phyloP scores from a whole-genome alignment of 2,113 vertebrate genomes.

The Pardalotus punctatus region DNA sequence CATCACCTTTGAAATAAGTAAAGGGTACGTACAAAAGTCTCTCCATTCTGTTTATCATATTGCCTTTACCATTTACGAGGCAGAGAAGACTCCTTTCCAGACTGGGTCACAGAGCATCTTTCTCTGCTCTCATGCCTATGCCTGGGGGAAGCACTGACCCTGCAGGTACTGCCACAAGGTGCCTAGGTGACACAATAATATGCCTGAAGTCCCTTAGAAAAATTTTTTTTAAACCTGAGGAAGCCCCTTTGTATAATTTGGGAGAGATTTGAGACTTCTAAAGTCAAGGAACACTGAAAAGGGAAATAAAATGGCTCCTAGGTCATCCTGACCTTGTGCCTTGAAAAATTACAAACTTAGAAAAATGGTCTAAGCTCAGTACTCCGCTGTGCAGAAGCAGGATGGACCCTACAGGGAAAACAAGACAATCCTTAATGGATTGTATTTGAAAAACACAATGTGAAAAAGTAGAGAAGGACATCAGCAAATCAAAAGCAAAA shows the following conservation, averaged over 20 bases:
- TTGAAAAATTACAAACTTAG: neutral
- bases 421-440: neutral
- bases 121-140: neutral
- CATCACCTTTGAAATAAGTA: neutral
- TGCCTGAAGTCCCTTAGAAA: neutral
- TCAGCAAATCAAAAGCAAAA: neutral
- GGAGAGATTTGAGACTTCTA: neutral
- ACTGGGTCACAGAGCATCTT: neutral
- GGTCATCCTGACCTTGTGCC: neutral
- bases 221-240: neutral
- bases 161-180: neutral
- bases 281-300: neutral
- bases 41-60: neutral
- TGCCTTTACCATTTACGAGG: neutral
- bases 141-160: neutral
- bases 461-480: neutral
- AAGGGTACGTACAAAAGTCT: neutral
- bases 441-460: neutral
- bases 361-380: neutral
- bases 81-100: neutral
- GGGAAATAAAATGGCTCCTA: neutral
- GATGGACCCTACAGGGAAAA: neutral
- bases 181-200: neutral
- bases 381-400: neutral
- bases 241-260: neutral